Base-by-base conservation (phyloP, 2,113 vertebrate species). In the Progne subis region DNA sequence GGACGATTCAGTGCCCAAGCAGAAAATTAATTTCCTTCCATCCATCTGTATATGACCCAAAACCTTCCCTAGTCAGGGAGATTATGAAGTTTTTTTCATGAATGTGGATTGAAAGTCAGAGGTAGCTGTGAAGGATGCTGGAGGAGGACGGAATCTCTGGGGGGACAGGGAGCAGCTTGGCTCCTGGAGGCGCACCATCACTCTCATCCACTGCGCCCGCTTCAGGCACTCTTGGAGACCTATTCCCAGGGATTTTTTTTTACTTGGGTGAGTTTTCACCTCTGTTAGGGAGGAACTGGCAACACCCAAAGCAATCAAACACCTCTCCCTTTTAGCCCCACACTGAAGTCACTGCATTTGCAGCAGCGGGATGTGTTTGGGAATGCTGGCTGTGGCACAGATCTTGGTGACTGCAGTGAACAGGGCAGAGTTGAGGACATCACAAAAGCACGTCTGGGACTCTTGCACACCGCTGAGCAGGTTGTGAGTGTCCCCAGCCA, bases 21-120 rank as follows among this genome's bases (percentile, higher is more conserved):
- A 95, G 94, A 95, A 97, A 97, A 97, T 94, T 95, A 94, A 92
- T 89, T 95, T 95, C 70, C 65, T 95, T 95, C 95, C 84, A 94
- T 86, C 91, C 96, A 72, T 96, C 93, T 94, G 86, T 95, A 49
- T 93, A 84, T 90, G 94, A 95, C 94, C 85, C 94, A 76, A 95
- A 96, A 12, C 88, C 83, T 91, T 95, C 70, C 65, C 81, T 39
- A 82, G 49, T 67, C 81, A 46, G 81, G 57, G 34, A 91, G 63
- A 87, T 82, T 85, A 69, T 76, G 81, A 95, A 92, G 61, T 41
- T 92, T 82, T 82, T 92, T 79, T 56, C 61, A 76, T 0, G 3
- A 90, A 28, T 49, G 47, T 68, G 52, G 86, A 81, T 68, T 86
- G 65, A 82, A 94, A 96, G 86, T 92, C 78, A 71, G 90, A 90